A percentile compares a stretch with the other conserved stretches of the same genome.
Evolutionary conservation across 2,888 invertebrate genomes (phyloP).

Genomic region (Tachina lurida): DNA sequence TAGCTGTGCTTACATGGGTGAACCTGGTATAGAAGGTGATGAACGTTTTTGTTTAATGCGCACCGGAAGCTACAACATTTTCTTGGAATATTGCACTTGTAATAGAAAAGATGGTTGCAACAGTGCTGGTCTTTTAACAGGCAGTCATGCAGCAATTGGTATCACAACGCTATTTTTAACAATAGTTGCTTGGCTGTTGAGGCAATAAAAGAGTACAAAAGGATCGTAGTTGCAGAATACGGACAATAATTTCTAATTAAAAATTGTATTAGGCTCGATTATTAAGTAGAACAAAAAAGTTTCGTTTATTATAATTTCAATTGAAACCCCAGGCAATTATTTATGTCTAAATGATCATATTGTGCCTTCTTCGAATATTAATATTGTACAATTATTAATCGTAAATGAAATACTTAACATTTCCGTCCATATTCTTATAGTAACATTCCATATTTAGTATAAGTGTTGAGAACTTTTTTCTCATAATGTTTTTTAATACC

Average conservation of each 20-base stretch:
- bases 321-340: background rate
- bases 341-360: slow-evolving; percentile 37
- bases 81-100: slow-evolving; percentile 96
- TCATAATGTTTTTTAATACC: background rate
- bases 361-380: slow-evolving; percentile 57
- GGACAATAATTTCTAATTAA: background rate
- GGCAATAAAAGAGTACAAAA: slow-evolving; percentile 53
- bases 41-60: slow-evolving; percentile 95
- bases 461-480: background rate
- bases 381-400: slow-evolving; percentile 30
- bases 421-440: slow-evolving; percentile 47
- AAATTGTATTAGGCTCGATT: slow-evolving; percentile 13
- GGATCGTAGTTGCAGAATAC: background rate
- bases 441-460: slow-evolving; percentile 23
- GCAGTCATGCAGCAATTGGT: slow-evolving; percentile 77
- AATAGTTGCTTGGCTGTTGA: slow-evolving; percentile 69
- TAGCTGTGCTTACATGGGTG: slow-evolving; percentile 94
- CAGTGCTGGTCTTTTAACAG: slow-evolving; percentile 83
- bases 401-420: slow-evolving; percentile 53
- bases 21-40: slow-evolving; percentile 94
- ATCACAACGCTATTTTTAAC: slow-evolving; percentile 71
- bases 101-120: slow-evolving; percentile 97
- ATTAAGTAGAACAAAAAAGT: background rate
- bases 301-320: background rate
- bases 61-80: slow-evolving; percentile 95